These are phyloP conservation scores for Mylabris phalerata DNA, from an alignment of 1,140 invertebrate species.

Conservation along the genomic window DNA sequence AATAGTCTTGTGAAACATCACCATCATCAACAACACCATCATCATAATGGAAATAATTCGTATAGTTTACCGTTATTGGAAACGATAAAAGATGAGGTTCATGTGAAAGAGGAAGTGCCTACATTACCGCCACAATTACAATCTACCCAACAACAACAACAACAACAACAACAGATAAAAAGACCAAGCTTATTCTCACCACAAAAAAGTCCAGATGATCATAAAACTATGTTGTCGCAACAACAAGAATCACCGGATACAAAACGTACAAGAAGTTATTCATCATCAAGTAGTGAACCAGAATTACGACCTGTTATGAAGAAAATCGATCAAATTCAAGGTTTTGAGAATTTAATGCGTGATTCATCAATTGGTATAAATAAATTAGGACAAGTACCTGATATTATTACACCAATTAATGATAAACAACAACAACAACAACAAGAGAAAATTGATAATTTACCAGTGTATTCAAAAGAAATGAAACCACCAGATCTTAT, in stretches of 20 bases:
- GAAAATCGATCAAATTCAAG: slow-evolving; percentile 42
- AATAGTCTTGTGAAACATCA: not conserved
- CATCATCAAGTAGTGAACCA: slow-evolving; percentile 36
- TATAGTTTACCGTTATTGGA: slow-evolving; percentile 1
- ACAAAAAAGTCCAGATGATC: slow-evolving; percentile 42
- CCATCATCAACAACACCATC: not conserved
- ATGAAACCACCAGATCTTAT: slow-evolving; percentile 39
- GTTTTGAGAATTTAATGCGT: slow-evolving; percentile 41
- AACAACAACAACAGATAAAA: slow-evolving; percentile 24
- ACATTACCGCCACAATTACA: not conserved
- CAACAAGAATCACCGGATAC: slow-evolving; percentile 18
- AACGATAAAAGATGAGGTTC: not conserved
- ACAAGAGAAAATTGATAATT: not conserved
- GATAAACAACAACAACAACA: slow-evolving; percentile 16
- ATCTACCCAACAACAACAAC: slow-evolving; percentile 10
- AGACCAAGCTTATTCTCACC: slow-evolving; percentile 47
- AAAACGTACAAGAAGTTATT: slow-evolving; percentile 25
- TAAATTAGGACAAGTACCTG: slow-evolving; percentile 27
- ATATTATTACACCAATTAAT: slow-evolving; percentile 27
- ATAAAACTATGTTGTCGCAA: slow-evolving; percentile 24
- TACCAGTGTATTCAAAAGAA: slow-evolving; percentile 31
- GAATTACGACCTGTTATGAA: slow-evolving; percentile 41
- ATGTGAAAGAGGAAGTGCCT: not conserved
- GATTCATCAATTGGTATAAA: slow-evolving; percentile 36
- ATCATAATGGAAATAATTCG: slow-evolving; percentile 7